These are phyloP conservation scores for Epicauta chinensis DNA, from an alignment of 1,140 invertebrate species.

Conservation along the genomic window DNA sequence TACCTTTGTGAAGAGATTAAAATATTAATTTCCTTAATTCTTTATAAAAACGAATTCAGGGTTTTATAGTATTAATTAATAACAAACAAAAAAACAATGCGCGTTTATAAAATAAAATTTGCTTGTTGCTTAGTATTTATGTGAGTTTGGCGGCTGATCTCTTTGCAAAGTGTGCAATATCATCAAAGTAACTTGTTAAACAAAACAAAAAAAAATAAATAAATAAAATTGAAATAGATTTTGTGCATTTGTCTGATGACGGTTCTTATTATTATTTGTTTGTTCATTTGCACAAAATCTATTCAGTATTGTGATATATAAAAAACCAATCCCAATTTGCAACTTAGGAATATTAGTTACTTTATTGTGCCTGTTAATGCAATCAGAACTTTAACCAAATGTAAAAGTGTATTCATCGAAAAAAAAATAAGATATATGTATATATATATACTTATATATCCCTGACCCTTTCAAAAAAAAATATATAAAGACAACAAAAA, in stretches of 20 bases:
- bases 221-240: slow-evolving; percentile 24
- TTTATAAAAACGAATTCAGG: slow-evolving; percentile 7
- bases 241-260: slow-evolving; percentile 22
- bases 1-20: slow-evolving; percentile 15
- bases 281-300: slow-evolving; percentile 27
- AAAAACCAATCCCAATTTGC: slow-evolving; percentile 19
- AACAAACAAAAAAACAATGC: not conserved
- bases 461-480: not conserved
- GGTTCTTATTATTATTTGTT: no score
- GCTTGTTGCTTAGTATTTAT: slow-evolving; percentile 21
- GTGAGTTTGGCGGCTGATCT: slow-evolving; percentile 11
- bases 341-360: slow-evolving; percentile 31
- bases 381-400: slow-evolving; percentile 31
- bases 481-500: not conserved
- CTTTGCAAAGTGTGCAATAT: slow-evolving; percentile 25
- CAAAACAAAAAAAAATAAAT: not conserved
- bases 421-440: slow-evolving; percentile 2
- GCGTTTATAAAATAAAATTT: slow-evolving; percentile 15
- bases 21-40: not conserved
- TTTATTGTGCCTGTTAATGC: slow-evolving; percentile 39
- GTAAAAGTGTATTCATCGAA: slow-evolving; percentile 29
- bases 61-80: slow-evolving; percentile 18
- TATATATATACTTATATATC: slow-evolving; percentile 21
- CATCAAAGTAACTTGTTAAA: not conserved
- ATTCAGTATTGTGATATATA: slow-evolving; percentile 37